A percentile compares a stretch with the other conserved stretches of the same genome.
These are phyloP conservation scores for Mergus octosetaceus DNA, from an alignment of 2,797 vertebrate genomes.

Conservation along the genomic window DNA sequence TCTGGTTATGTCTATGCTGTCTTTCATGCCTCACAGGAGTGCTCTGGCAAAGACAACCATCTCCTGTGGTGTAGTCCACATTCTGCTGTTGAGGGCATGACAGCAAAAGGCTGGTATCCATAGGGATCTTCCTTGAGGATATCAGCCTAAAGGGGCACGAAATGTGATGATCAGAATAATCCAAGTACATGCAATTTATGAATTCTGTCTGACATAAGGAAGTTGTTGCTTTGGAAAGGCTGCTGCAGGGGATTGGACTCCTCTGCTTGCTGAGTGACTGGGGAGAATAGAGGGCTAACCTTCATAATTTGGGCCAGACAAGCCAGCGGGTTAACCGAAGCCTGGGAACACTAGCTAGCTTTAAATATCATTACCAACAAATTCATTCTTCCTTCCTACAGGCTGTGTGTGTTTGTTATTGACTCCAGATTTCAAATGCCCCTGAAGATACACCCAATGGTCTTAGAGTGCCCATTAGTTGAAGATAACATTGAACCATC, in stretches of 20 bases:
- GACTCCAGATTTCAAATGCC: background rate
- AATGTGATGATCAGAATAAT: background rate
- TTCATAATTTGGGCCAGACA: background rate
- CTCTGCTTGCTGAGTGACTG: background rate
- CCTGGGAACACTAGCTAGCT: background rate
- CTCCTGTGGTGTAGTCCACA: background rate
- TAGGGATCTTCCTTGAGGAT: background rate
- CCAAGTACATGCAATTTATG: background rate
- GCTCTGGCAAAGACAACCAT: background rate
- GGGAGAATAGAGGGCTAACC: background rate
- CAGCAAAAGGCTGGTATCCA: background rate
- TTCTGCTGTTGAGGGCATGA: background rate
- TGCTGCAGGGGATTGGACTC: accelerated
- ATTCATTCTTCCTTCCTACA: background rate
- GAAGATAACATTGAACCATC: background rate
- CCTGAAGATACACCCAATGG: background rate
- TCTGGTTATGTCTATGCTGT: background rate
- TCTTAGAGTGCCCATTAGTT: background rate
- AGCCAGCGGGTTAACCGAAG: background rate
- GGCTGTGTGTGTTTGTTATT: background rate
- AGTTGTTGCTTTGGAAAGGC: background rate
- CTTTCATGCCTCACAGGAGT: background rate
- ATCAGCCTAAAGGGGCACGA: background rate
- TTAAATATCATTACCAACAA: background rate
- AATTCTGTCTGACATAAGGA: background rate